Evolutionary conservation across 1,140 invertebrate genomes (phyloP).

Genomic region (Triops cancriformis): DNA sequence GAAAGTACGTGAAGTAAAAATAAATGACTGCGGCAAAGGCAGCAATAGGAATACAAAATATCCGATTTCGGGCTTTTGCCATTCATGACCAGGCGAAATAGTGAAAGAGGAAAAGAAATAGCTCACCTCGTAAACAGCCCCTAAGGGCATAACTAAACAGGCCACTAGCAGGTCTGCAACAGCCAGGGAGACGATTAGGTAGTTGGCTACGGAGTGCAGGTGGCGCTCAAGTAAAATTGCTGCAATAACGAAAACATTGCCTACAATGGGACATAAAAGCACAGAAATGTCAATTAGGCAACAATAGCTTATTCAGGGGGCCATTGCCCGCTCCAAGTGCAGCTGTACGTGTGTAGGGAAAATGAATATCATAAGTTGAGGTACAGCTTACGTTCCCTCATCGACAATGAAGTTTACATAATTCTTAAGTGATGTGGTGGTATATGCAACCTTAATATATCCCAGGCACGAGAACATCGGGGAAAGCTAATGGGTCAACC

Average conservation of each 20-base stretch:
- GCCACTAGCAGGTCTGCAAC: slow-evolving; percentile 79
- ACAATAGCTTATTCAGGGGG: neutral
- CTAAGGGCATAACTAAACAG: slow-evolving; percentile 74
- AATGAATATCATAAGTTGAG: too few relatives aligned
- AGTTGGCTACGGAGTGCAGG: slow-evolving; percentile 76
- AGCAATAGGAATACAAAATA: too few relatives aligned
- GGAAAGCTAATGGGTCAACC: neutral
- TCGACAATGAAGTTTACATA: neutral
- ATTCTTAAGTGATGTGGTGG: neutral
- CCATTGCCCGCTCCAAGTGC: too few relatives aligned
- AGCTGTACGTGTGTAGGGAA: too few relatives aligned
- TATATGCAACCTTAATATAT: neutral
- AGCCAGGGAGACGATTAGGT: slow-evolving; percentile 74
- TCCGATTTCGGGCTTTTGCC: too few relatives aligned
- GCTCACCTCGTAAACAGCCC: slow-evolving; percentile 49
- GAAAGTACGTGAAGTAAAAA: too few relatives aligned
- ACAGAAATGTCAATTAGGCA: neutral
- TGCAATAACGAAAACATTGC: slow-evolving; percentile 91
- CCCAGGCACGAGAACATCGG: neutral
- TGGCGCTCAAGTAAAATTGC: slow-evolving; percentile 82
- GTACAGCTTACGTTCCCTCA: too few relatives aligned
- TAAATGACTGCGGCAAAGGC: too few relatives aligned
- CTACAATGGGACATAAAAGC: slow-evolving; percentile 42
- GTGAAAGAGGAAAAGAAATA: slow-evolving; percentile 31
- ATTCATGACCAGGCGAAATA: too few relatives aligned